Conservation (phyloP, 1,140 invertebrate species). For the Apis florea region DNA sequence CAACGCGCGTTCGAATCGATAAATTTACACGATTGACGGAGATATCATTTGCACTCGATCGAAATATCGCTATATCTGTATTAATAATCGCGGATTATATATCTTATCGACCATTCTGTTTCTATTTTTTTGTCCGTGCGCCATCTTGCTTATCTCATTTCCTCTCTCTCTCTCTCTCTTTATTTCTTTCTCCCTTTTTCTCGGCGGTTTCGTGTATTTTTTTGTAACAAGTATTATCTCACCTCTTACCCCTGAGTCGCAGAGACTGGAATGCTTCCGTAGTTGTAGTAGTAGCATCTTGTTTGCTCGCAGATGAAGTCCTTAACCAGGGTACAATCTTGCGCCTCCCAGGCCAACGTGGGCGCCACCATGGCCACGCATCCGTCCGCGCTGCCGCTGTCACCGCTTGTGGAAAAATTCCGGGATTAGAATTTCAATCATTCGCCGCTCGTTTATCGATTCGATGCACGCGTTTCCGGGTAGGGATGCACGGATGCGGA, state of each 20-base stretch:
- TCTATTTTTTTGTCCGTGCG: too few relatives aligned
- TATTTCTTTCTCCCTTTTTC: constrained; percentile 29
- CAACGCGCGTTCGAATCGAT: too few relatives aligned
- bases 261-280: constrained; percentile 92
- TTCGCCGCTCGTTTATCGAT: constrained; percentile 26
- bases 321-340: constrained; percentile 90
- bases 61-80: too few relatives aligned
- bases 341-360: constrained; percentile 88
- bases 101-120: too few relatives aligned
- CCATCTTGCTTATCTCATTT: too few relatives aligned
- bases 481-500: constrained; percentile 10
- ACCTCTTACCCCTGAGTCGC: constrained; percentile 93
- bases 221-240: constrained; percentile 78
- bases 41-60: neutral
- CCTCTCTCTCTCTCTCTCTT: neutral
- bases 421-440: constrained; percentile 54
- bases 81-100: too few relatives aligned
- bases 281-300: constrained; percentile 94
- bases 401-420: constrained; percentile 76
- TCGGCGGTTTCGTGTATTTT: constrained; percentile 59
- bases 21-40: neutral
- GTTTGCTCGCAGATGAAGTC: constrained; percentile 94
- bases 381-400: constrained; percentile 84
- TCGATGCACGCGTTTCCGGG: constrained; percentile 47
- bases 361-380: constrained; percentile 89